Conservation (phyloP, 2,797 vertebrate genomes). For the Babyrousa celebensis region DNA sequence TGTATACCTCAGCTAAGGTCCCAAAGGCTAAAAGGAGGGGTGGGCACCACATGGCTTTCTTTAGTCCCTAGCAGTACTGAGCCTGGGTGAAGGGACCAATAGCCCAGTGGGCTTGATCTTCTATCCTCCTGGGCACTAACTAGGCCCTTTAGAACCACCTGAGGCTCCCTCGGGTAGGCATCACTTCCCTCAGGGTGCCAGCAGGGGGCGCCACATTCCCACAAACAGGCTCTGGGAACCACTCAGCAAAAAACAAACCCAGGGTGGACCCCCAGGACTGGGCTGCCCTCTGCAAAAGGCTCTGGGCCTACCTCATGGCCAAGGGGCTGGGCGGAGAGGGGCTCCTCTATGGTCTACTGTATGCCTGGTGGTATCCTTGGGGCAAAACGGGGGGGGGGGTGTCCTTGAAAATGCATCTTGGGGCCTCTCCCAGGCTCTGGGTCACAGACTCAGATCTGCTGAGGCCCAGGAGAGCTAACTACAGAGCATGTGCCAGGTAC, state of each 20-base stretch:
- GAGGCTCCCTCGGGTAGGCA: neutral
- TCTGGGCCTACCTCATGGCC: neutral
- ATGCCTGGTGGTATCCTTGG: neutral
- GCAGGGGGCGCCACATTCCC: constrained; percentile 78
- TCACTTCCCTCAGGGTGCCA: neutral
- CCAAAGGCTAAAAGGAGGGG: constrained; percentile 76
- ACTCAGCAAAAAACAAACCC: neutral
- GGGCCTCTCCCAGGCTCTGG: neutral
- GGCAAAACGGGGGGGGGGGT: neutral
- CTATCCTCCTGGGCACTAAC: neutral
- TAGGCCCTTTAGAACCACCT: neutral
- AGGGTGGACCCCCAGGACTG: neutral
- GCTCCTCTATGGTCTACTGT: neutral
- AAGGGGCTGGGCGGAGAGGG: neutral
- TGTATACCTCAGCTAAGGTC: constrained; percentile 77
- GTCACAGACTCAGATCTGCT: neutral
- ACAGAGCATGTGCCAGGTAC: neutral
- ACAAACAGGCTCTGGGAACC: neutral
- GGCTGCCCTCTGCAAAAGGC: constrained; percentile 24
- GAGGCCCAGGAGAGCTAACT: neutral
- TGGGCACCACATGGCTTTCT: constrained; percentile 75
- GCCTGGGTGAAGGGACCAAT: constrained; percentile 45
- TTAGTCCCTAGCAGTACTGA: constrained; percentile 26
- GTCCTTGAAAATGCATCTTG: neutral
- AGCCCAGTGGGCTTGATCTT: neutral